A percentile compares a stretch with the other conserved stretches of the same genome.
Conservation (phyloP, 2,113 vertebrate species). For the Xyliphius kryptos region DNA sequence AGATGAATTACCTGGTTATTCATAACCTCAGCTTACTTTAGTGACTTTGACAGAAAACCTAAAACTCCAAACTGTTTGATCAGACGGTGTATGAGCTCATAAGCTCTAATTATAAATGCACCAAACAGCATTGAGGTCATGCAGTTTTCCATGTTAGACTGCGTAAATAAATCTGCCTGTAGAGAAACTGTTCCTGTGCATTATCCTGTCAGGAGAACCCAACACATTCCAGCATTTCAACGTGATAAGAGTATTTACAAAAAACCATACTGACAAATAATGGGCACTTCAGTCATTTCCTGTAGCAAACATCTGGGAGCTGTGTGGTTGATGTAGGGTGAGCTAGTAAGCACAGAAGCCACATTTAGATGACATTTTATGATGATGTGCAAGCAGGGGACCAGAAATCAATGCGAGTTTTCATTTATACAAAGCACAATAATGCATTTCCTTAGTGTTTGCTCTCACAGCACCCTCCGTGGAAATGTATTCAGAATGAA, state of each 20-base stretch:
- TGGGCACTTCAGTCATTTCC: conserved; percentile 5
- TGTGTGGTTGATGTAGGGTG: not conserved
- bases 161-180: too few species aligned
- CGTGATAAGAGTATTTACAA: not conserved
- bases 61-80: too few species aligned
- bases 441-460: conserved; percentile 6
- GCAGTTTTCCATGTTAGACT: too few species aligned
- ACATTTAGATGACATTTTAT: conserved; percentile 15
- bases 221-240: not conserved
- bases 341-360: not conserved
- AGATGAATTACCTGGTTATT: too few species aligned
- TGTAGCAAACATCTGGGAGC: conserved; percentile 28
- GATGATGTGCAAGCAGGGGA: conserved; percentile 5
- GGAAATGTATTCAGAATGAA: conserved; percentile 18
- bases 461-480: conserved; percentile 15
- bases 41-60: too few species aligned
- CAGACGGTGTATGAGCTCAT: too few species aligned
- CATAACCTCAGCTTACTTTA: too few species aligned
- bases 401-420: conserved; percentile 23
- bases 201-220: too few species aligned
- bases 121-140: too few species aligned
- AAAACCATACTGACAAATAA: not conserved
- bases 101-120: too few species aligned
- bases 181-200: too few species aligned
- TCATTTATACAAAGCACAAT: conserved; percentile 21